Base-by-base conservation (phyloP, 2,888 invertebrate genomes). In the Pteria penguin region DNA sequence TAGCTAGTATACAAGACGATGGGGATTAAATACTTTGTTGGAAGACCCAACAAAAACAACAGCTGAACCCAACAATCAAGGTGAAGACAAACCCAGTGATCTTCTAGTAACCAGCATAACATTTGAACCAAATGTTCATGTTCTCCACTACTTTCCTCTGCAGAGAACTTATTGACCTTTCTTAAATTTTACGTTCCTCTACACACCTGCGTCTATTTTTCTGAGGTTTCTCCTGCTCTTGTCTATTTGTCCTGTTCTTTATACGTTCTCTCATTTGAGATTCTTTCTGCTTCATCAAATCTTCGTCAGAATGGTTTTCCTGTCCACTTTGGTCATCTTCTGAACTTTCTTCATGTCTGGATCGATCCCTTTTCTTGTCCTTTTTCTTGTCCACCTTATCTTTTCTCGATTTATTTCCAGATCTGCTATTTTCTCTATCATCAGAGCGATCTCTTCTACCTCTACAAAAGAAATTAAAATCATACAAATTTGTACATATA, bases 311-410 rank as follows among this genome's bases (percentile, higher is more conserved):
- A 66, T 62, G 14, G n/a, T 29, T 60, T 14, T 61, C 60, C 0
- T 31, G 26, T 45, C 61, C 63, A 27, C 32, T 65, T 26, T 29
- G 65, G 29, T 63, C 65, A 65, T 68, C 69, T 52, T 68, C 70
- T 57, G 70, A 65, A 27, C 76, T 72, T n/a, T 65, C 79, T 32
- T 18, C 62, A 8, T 57, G 78, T 71, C 68, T 78, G 58, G 63
- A 70, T 65, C 62, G 71, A 29, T 61, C 71, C 22, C 54, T 75
- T 32, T 74, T 69, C 36, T 93, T 63, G 24, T 80, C 73, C 52
- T 81, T 82, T 58, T 82, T 81, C 18, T 81, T 78, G 31, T 83
- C 80, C 66, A 29, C 79, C 76, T 82, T 82, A 27, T 82, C 79
- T 61, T 79, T 79, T 60, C 75, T 79, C 52, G 76, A 71, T 45